Evolutionary conservation across 2,113 vertebrate species (phyloP).

Genomic region (Bubo bubo): DNA sequence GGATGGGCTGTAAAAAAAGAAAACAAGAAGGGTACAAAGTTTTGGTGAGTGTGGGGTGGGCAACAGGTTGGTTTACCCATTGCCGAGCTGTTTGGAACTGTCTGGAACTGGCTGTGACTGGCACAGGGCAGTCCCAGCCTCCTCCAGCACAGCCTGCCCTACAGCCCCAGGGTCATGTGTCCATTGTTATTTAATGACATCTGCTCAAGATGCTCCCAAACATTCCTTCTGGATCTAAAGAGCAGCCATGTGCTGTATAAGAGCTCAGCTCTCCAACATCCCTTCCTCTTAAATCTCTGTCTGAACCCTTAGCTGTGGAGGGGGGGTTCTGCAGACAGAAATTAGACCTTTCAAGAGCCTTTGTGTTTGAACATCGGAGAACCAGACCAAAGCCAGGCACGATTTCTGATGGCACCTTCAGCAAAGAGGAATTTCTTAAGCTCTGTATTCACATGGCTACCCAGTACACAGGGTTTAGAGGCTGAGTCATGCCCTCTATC

Average conservation of each 20-base stretch:
- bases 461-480: neutral
- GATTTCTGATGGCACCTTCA: neutral
- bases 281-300: neutral
- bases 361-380: neutral
- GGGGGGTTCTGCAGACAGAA: neutral
- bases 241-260: neutral
- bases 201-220: neutral
- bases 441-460: fast-evolving
- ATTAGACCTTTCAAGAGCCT: neutral
- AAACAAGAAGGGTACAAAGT: neutral
- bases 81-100: neutral
- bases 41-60: fast-evolving
- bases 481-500: fast-evolving
- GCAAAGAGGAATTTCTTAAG: neutral
- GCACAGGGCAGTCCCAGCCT: neutral
- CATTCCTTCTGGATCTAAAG: neutral
- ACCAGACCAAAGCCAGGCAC: neutral
- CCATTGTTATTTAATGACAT: neutral
- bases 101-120: neutral
- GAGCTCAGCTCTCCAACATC: fast-evolving
- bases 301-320: neutral
- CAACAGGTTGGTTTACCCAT: fast-evolving
- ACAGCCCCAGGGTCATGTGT: fast-evolving
- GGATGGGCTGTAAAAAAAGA: neutral
- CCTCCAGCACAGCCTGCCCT: fast-evolving